These are phyloP conservation scores for Orthosia cruda DNA, from an alignment of 2,888 invertebrate genomes.

Conservation along the genomic window DNA sequence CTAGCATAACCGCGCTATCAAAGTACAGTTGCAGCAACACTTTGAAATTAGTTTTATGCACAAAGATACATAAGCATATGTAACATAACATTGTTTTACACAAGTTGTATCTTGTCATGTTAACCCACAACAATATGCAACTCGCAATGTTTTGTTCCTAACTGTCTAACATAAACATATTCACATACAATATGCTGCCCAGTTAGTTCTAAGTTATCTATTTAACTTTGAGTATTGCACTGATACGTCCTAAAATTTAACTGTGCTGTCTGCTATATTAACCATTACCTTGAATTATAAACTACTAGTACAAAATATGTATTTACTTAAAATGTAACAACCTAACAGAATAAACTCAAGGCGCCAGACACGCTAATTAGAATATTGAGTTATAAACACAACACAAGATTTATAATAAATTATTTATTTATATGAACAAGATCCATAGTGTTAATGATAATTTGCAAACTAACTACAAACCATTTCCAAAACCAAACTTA, in stretches of 20 bases:
- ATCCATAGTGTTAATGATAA: no score
- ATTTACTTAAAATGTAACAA: neutral
- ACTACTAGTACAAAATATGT: neutral
- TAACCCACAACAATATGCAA: constrained; percentile 28
- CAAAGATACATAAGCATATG: neutral
- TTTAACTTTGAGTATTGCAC: constrained; percentile 8
- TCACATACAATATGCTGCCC: constrained; percentile 18
- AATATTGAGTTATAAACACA: neutral
- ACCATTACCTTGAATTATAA: neutral
- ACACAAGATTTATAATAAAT: neutral
- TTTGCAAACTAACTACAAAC: no score
- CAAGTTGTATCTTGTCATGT: constrained; percentile 26
- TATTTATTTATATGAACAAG: no score
- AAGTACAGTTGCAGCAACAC: neutral
- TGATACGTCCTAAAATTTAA: neutral
- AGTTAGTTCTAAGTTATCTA: constrained; percentile 7
- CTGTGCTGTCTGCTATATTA: neutral
- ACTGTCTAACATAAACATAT: constrained; percentile 43
- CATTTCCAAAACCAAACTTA: no score
- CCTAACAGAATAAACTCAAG: neutral
- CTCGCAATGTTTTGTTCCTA: constrained; percentile 35
- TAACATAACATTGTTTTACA: constrained; percentile 20
- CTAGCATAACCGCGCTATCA: neutral
- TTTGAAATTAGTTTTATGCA: constrained; percentile 29
- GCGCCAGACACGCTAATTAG: neutral